phyloP scores from a whole-genome alignment of 53 echinoderm and acorn worm species.

The Paracentrotus lividus region DNA sequence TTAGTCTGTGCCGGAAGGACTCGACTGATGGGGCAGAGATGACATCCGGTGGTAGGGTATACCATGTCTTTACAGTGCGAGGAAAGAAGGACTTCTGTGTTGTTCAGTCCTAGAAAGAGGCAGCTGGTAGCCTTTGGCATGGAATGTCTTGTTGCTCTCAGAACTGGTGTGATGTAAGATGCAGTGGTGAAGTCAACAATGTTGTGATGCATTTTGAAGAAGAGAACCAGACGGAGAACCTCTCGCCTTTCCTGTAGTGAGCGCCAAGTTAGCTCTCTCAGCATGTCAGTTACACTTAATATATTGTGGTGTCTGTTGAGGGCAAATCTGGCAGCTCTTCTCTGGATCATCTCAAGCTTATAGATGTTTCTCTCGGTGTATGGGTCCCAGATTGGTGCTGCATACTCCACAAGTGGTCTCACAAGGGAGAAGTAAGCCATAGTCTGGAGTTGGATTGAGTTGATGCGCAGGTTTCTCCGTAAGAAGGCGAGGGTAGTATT shows the following conservation, averaged over 20 bases:
- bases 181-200: neutral
- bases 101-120: neutral
- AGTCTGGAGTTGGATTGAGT: neutral
- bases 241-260: conserved; percentile 37
- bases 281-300: conserved; percentile 11
- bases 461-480: neutral
- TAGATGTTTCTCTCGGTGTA: conserved; percentile 22
- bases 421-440: neutral
- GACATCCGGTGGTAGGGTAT: neutral
- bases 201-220: neutral
- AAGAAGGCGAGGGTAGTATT: conserved; percentile 43
- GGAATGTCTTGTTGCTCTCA: neutral
- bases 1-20: neutral
- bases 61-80: neutral
- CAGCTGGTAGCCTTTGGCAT: conserved; percentile 13
- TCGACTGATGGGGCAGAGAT: neutral
- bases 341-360: conserved; percentile 45
- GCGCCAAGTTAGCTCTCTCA: neutral
- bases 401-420: conserved; percentile 25
- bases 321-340: conserved; percentile 25
- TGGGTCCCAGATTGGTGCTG: conserved; percentile 17
- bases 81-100: neutral
- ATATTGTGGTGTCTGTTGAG: conserved; percentile 40
- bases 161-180: neutral
- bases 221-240: neutral